Evolutionary conservation across 2,888 invertebrate species (phyloP), one percentile per base, ranked within the genome.

Genomic region (Pherbina coryleti): DNA sequence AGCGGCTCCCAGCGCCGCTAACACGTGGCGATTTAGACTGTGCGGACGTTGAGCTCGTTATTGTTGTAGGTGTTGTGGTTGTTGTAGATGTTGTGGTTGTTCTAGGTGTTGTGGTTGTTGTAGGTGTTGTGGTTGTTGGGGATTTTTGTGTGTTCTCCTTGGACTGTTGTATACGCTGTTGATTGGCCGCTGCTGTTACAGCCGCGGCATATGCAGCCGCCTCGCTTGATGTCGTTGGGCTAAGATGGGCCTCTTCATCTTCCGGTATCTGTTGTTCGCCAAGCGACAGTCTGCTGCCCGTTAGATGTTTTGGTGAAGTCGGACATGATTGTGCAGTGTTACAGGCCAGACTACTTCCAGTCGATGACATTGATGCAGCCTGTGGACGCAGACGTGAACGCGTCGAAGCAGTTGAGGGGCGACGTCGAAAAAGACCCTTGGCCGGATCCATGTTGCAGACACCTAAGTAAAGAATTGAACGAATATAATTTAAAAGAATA

Each of bases 341-440:
- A 7, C 75, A 80, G 14, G 77, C 75, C 34, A 78, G 31, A 11
- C 75, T 37, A 64, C 75, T 37, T 25, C 71, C 62, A 34, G 5
- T 79, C 25, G 75, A 53, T 14, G 78, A n/a, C 53, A 81, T 83
- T 53, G 82, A 82, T 22, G 86, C 84, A 73, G 86, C 84, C 75
- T 86, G 87, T 28, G 86, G 85, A 34, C 86, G 87, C 34, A 88
- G 82, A 5, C 89, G 84, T n/a, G 89, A 87, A 71, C 88, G 86
- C 49, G 85, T 85, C 77, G 90, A 90, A 51, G 88, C 85, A 79
- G 83, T 86, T 60, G 90, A 90, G 3, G 89, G 87, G 77, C 89
- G 87, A 53, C 90, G 88, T 7, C 90, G 89, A 79, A 90, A 90
- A 60, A 90, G 85, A 49, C 90, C 90, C 79, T 89, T 89, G 73